Base-by-base conservation (phyloP, 2,113 vertebrate species). In the Monarcha castaneiventris region DNA sequence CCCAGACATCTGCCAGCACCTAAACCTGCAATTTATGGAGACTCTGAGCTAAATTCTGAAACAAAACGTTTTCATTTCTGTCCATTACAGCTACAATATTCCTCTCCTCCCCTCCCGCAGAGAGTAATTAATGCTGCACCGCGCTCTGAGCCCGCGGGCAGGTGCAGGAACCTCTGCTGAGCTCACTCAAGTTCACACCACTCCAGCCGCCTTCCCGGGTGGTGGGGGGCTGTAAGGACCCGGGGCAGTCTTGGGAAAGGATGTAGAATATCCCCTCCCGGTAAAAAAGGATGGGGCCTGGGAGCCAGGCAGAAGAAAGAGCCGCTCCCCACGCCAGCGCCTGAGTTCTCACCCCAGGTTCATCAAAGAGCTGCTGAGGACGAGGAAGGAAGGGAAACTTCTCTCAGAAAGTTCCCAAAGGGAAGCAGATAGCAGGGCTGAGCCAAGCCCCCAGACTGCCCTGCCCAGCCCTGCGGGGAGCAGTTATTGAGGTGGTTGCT, bases 1-100 rank as follows among this genome's bases (percentile, higher is more conserved):
- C 93, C 93, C 93, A 96, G 83, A 92, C 91, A 95, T 93, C 94
- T 97, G 94, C 86, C 93, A 91, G 68, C 94, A 92, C 84, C 94
- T 87, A 89, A 93, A 92, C 91, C 95, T 87, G 95, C 87, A 84
- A 93, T 94, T 96, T 96, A 84, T 37, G 80, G 56, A 75, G 64
- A 48, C 80, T 94, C 33, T 7, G 18, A 90, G 89, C 89, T 67
- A 86, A 93, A 84, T 92, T 96, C 52, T 81, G 26, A 37, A 84
- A 52, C 39, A 89, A 87, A 93, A 94, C 39, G 7, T 92, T 92
- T 92, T 93, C 72, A 89, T 81, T 95, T 91, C 93, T 81, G 64
- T 20, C 94, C 83, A 92, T 93, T 95, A 77, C 27, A 44, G 64
- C 58, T 68, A 84, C 64, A 89, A 59, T 59, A 88, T 48, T 74